Base-by-base conservation (phyloP, 1,140 invertebrate genomes). In the Drosophila yakuba region DNA sequence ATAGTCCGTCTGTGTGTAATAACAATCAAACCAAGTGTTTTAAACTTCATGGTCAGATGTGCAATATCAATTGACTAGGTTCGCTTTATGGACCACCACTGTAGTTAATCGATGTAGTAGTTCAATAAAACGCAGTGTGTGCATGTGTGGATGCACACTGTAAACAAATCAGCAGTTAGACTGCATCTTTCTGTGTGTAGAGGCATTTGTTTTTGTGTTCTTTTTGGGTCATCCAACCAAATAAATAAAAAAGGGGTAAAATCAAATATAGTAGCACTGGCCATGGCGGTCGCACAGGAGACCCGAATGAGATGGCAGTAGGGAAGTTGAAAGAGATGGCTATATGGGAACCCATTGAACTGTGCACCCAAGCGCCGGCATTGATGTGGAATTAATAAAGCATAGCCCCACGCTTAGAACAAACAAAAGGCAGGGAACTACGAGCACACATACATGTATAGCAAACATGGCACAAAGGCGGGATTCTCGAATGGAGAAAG, bases 371-470 rank as follows among this genome's bases (percentile, higher is more conserved):
- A 69, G 60, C 74, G 66, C 58, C 83, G 68, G 44, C 83, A 86
- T 58, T 89, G 79, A 86, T 83, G 79, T 74, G 76, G 79, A 86
- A 89, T 88, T 86, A 86, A 89, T 86, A 88, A 86, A 86, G 79
- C 83, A 57, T 76, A 60, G 41, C 58, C 71, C 76, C 55, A 68
- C 60, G 62, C 66, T 82, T 83, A 81, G 79, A 73, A 73, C 62
- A 82, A 82, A 76, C 71, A 74, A 57, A 74, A 43, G 63, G 54
- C 28, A 66, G 23, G 35, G 36, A 55, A 61, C 51, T 8, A 23
- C 20, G 25, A 0, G 17, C 20, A 23, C 2, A 48, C 23, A 20
- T 38, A 10, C 4, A 32, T 50, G 7, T 32, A 2, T 4, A 57
- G 48, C 14, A 32, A 32, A 32, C 28, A 32, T 8, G 28, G 28